Evolutionary conservation across 2,888 invertebrate genomes (phyloP).

Genomic region (Laothoe populi): DNA sequence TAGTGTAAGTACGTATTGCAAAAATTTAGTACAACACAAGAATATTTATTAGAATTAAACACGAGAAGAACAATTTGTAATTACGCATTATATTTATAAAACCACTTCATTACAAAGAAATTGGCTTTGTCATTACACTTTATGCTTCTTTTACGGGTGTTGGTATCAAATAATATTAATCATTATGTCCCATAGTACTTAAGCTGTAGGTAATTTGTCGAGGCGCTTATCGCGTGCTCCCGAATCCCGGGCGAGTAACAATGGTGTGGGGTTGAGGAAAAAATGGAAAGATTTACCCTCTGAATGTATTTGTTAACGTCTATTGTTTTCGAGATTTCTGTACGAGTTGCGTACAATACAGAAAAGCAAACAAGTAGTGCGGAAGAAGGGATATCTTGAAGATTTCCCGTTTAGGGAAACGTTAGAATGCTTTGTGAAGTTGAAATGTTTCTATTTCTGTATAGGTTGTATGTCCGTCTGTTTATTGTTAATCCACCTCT

Average conservation of each 20-base stretch:
- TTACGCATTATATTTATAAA: neutral
- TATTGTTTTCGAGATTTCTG: slow-evolving; percentile 46
- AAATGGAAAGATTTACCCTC: slow-evolving; percentile 39
- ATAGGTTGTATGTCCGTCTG: neutral
- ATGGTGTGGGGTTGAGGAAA: slow-evolving; percentile 25
- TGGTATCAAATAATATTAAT: neutral
- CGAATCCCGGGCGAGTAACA: neutral
- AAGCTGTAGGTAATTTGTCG: slow-evolving; percentile 19
- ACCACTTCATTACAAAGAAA: neutral
- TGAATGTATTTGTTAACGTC: slow-evolving; percentile 41
- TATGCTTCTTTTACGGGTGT: neutral
- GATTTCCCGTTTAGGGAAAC: slow-evolving; percentile 28
- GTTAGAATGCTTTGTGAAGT: slow-evolving; percentile 47
- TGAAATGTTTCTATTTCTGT: slow-evolving; percentile 28
- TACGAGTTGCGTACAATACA: slow-evolving; percentile 34
- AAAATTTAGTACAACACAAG: no score
- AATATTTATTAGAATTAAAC: no score
- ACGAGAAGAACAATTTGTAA: no score
- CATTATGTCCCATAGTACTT: slow-evolving; percentile 2
- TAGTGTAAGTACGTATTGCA: no score
- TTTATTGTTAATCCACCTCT: neutral
- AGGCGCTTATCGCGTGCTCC: slow-evolving; percentile 19
- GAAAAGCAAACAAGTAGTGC: slow-evolving; percentile 46
- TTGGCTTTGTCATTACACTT: neutral
- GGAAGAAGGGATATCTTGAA: slow-evolving; percentile 41